A percentile compares a stretch with the other conserved stretches of the same genome.
Conservation (phyloP, 2,797 vertebrate genomes). For the Micropoecilia bifurca region DNA sequence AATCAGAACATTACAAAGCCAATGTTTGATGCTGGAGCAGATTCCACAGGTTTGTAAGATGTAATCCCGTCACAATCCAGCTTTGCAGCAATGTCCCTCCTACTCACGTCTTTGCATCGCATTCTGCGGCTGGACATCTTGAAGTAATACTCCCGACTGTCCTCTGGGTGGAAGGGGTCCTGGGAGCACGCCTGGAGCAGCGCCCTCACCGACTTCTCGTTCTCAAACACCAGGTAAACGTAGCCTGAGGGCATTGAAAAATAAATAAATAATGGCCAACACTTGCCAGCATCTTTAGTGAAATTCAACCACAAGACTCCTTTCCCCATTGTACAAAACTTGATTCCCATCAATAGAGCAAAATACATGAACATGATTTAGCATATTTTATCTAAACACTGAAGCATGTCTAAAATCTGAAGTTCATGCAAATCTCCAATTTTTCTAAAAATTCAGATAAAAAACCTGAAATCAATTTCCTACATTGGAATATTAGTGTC, state of each 20-base stretch:
- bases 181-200: constrained; percentile 96
- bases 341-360: neutral
- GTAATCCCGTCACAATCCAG: too few relatives aligned
- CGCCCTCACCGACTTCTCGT: constrained; percentile 93
- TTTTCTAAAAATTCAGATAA: neutral
- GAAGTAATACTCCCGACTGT: constrained; percentile 95
- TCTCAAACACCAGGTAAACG: constrained; percentile 97
- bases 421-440: neutral
- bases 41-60: neutral
- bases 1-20: neutral
- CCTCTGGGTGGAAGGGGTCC: constrained; percentile 92
- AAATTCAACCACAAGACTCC: neutral
- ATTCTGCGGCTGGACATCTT: constrained; percentile 99
- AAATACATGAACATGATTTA: neutral
- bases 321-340: neutral
- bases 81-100: neutral
- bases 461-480: too few relatives aligned
- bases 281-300: neutral
- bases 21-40: neutral
- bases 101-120: constrained; percentile 96
- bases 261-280: too few relatives aligned
- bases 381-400: neutral
- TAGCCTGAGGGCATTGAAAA: constrained; percentile 82
- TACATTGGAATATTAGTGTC: too few relatives aligned
- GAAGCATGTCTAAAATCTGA: neutral